Evolutionary conservation across 2,888 invertebrate species (phyloP).

Genomic region (Andrena fulva): DNA sequence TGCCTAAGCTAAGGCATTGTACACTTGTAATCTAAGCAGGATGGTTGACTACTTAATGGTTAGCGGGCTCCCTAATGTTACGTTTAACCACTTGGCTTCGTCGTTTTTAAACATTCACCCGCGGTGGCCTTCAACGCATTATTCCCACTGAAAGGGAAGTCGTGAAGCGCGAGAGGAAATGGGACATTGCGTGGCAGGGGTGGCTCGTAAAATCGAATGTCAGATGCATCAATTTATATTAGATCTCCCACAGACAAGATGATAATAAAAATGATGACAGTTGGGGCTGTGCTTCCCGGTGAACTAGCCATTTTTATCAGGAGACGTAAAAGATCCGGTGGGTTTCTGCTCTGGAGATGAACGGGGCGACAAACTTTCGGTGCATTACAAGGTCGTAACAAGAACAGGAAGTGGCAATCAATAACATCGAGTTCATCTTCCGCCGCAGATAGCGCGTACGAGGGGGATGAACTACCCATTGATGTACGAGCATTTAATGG

Average conservation of each 20-base stretch:
- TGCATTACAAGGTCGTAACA: not conserved
- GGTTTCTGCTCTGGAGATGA: not conserved
- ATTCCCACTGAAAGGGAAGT: too few species aligned
- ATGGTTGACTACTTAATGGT: conserved; percentile 46
- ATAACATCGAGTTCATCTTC: conserved; percentile 39
- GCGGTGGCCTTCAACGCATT: not conserved
- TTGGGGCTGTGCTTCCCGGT: not conserved
- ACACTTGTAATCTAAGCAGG: conserved; percentile 66
- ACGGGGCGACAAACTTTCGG: not conserved
- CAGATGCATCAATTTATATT: too few species aligned
- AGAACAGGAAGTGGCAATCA: conserved; percentile 31
- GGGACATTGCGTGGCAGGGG: too few species aligned
- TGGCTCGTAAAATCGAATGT: too few species aligned
- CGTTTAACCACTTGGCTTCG: not conserved
- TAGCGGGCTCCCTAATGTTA: not conserved
- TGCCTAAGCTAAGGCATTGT: conserved; percentile 50
- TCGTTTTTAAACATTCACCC: not conserved
- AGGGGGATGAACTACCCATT: conserved; percentile 54
- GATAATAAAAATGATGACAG: conserved; percentile 1
- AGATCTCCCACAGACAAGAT: not conserved
- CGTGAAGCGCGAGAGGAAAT: too few species aligned
- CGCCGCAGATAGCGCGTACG: conserved; percentile 28
- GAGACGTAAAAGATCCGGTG: not conserved
- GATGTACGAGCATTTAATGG: conserved; percentile 77
- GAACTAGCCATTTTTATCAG: not conserved